Evolutionary conservation across 1,140 invertebrate genomes (phyloP), one percentile per base, ranked within the genome.

Genomic region (Triops cancriformis): DNA sequence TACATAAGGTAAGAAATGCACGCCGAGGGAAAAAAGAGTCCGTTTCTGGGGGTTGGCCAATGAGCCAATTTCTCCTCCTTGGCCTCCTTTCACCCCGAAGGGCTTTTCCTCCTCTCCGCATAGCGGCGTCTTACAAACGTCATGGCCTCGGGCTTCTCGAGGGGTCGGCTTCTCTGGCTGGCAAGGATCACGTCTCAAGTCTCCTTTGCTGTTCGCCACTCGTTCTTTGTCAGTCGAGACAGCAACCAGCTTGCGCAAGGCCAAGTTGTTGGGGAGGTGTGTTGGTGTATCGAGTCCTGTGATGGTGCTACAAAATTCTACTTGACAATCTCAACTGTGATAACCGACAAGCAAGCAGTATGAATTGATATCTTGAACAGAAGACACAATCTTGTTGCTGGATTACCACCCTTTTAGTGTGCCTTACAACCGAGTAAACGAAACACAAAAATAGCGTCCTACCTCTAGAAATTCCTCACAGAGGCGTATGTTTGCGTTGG

Each of bases 181-280:
- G 51, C 51, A 64, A 64, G 51, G 10, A 64, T 64, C 51, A 64
- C 6, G 51, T 64, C 51, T 64, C 51, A 64, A 64, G 51, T 23
- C 51, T 64, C 51, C 10, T 23, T 64, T 23, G 51, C 51, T 64
- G 51, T 64, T 64, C 51, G 51, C 51, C 51, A 64, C 51, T 64
- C 51, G n/a, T 64, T 64, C 51, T 64, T 64, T 64, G 51, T 64
- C 51, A 64, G 51, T 64, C 51, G 51, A 64, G 51, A 64, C 4
- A 23, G 51, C 51, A 64, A 64, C 51, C 14, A 64, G 51, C 23
- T 64, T 64, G 51, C 51, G 23, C 51, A 64, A 64, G 51, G n/a
- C 51, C 51, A 64, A 64, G 51, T 64, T 64, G 51, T 14, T 64
- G 51, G 51, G 51, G 23, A 64, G 51, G 51, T 64, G 23, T 64